phyloP scores from a whole-genome alignment of 2,888 invertebrate genomes.

The Nomada flava region DNA sequence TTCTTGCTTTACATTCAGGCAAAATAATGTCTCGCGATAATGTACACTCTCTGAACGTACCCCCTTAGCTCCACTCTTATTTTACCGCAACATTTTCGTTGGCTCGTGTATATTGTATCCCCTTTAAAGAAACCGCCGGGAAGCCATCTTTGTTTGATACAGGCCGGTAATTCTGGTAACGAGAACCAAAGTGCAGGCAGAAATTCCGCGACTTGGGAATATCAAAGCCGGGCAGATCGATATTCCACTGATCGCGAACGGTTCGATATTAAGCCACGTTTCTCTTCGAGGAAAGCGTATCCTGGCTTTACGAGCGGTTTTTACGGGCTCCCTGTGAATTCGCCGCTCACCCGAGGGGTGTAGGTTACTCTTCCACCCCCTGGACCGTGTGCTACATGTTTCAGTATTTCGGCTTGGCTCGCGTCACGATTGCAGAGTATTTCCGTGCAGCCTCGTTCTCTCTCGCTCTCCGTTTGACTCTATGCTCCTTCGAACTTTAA shows the following conservation, averaged over 20 bases:
- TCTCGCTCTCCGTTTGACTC: neutral
- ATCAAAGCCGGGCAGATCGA: conserved; percentile 19
- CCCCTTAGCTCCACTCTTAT: no score
- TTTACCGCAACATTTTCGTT: no score
- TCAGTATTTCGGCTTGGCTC: conserved; percentile 52
- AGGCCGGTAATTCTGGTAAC: conserved; percentile 26
- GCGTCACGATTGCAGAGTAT: conserved; percentile 50
- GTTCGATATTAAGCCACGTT: conserved; percentile 56
- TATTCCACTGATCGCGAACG: conserved; percentile 40
- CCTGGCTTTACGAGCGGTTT: conserved; percentile 60
- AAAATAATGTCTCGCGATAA: no score
- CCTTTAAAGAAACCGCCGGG: no score
- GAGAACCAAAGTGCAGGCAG: conserved; percentile 5
- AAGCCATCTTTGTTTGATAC: no score
- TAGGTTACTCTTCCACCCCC: conserved; percentile 30
- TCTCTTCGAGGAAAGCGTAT: conserved; percentile 31
- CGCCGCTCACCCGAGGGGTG: conserved; percentile 36
- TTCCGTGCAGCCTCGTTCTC: conserved; percentile 19
- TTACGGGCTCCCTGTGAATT: conserved; percentile 50
- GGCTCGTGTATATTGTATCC: no score
- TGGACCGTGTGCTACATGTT: conserved; percentile 36
- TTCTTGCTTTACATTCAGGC: no score
- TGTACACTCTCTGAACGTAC: no score
- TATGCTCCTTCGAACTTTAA: conserved; percentile 60
- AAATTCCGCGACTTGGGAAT: conserved; percentile 21